Base-by-base conservation (phyloP, 1,140 invertebrate species). In the Melitaea cinxia region DNA sequence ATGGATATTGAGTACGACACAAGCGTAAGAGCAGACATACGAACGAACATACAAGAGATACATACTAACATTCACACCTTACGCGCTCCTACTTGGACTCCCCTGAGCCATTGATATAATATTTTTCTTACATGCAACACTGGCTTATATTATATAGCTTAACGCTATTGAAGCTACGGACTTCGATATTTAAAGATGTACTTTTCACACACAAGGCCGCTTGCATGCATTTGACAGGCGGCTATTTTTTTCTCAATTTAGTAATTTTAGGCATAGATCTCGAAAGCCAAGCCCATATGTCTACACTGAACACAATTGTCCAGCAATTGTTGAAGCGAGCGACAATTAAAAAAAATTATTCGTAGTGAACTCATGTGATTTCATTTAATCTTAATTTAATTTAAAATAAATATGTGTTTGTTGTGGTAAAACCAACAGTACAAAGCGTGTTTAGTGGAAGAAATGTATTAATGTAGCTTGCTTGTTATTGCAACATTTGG, bases 1-100 rank as follows among this genome's bases (percentile, higher is more conserved):
- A 47, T 74, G 65, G 69, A 74, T 78, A 82, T 70, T 68, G 62
- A 73, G 69, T 76, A 73, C 70, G 62, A 78, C 65, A 77, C 75
- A 76, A 74, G 68, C 74, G 73, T 71, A 77, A 77, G 62, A 52
- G 64, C 64, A 70, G 52, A 72, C 76, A 74, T 53, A 73, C 70
- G 60, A 57, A 69, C 76, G 65, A 57, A 57, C 70, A 64, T 63
- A 70, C 66, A 28, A n/a, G 63, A 49, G 54, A 67, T 66, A 72
- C 68, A 72, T 54, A 61, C 71, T 47, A 52, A 23, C 65, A 63
- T 59, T 57, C 69, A 70, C 55, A 57, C 60, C 52, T 58, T 42
- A 66, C 56, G 42, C 56, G 47, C 62, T 63, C 52, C 55, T 45
- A 35, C 57, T 45, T 53, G 52, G 56, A 45, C 47, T 60, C 62